Conservation (phyloP, 1,140 invertebrate species). For the Drosophila eugracilis region DNA sequence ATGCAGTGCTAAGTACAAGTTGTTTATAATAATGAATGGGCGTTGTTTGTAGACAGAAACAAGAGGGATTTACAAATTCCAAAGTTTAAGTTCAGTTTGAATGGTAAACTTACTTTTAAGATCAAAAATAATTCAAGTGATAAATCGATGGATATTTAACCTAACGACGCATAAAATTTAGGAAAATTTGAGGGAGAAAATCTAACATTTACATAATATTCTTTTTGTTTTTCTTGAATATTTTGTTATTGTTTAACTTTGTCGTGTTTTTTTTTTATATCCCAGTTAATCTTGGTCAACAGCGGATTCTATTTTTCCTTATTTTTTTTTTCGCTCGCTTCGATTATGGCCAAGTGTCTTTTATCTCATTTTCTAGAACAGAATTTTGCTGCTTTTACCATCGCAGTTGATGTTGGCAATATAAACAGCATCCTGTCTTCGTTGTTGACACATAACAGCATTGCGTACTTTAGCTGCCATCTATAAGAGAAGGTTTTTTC, state of each 20-base stretch:
- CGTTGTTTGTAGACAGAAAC: background rate
- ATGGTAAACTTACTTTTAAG: too few relatives aligned
- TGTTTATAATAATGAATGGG: conserved; percentile 17
- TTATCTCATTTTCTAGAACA: conserved; percentile 55
- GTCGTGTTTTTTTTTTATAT: conserved; percentile 18
- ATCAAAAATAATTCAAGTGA: background rate
- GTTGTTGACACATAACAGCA: conserved; percentile 71
- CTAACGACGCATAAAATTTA: background rate
- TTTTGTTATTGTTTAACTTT: conserved; percentile 30
- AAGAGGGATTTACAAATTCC: background rate
- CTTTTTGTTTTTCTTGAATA: conserved; percentile 11
- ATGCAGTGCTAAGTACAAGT: conserved; percentile 66
- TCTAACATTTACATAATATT: background rate
- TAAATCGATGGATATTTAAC: background rate
- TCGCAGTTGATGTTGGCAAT: conserved; percentile 58
- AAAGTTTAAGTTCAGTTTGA: too few relatives aligned
- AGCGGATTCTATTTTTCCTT: conserved; percentile 6
- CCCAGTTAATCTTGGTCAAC: conserved; percentile 41
- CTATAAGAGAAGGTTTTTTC: conserved; percentile 22
- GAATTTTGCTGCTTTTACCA: conserved; percentile 61
- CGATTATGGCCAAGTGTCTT: conserved; percentile 42
- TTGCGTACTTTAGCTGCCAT: conserved; percentile 47
- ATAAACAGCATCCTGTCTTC: conserved; percentile 55
- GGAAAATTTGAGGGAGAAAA: background rate
- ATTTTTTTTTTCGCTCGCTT: conserved; percentile 11